These are phyloP conservation scores for Littorina saxatilis DNA, from an alignment of 1,140 invertebrate genomes.

Conservation along the genomic window DNA sequence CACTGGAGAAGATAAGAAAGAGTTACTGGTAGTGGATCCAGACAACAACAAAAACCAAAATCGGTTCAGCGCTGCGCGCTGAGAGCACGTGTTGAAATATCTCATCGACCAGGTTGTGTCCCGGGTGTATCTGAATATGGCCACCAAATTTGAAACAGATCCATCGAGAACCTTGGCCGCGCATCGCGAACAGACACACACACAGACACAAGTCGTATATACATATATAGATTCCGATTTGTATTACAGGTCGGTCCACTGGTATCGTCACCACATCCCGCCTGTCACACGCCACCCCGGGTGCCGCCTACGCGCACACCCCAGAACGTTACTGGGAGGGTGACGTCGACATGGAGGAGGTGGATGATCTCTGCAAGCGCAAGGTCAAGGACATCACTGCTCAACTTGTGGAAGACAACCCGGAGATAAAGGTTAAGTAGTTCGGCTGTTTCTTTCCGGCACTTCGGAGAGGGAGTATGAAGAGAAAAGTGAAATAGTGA, in stretches of 20 bases:
- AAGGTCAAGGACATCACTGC: slow-evolving; percentile 73
- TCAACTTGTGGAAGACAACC: slow-evolving; percentile 61
- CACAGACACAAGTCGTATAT: too few species aligned
- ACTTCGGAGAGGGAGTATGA: background rate
- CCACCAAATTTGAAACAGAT: too few species aligned
- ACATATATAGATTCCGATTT: too few species aligned
- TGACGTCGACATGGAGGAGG: slow-evolving; percentile 50
- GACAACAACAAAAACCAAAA: too few species aligned
- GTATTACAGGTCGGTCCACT: slow-evolving; percentile 85
- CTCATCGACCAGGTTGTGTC: too few species aligned
- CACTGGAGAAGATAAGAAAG: too few species aligned
- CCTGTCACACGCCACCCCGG: slow-evolving; percentile 94
- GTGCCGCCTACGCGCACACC: slow-evolving; percentile 88
- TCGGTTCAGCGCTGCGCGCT: too few species aligned
- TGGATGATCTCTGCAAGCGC: slow-evolving; percentile 54
- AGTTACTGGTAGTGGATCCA: too few species aligned
- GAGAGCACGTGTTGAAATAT: too few species aligned
- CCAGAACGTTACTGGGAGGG: slow-evolving; percentile 78
- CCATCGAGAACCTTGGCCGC: too few species aligned
- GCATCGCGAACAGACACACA: too few species aligned
- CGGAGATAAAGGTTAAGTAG: slow-evolving; percentile 47
- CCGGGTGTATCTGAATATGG: too few species aligned
- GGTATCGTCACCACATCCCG: slow-evolving; percentile 94
- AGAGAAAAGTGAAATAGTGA: background rate
- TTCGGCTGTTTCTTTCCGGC: background rate